Evolutionary conservation across 2,113 vertebrate species (phyloP), one percentile per base, ranked within the genome.

Genomic region (Mustelus asterias): DNA sequence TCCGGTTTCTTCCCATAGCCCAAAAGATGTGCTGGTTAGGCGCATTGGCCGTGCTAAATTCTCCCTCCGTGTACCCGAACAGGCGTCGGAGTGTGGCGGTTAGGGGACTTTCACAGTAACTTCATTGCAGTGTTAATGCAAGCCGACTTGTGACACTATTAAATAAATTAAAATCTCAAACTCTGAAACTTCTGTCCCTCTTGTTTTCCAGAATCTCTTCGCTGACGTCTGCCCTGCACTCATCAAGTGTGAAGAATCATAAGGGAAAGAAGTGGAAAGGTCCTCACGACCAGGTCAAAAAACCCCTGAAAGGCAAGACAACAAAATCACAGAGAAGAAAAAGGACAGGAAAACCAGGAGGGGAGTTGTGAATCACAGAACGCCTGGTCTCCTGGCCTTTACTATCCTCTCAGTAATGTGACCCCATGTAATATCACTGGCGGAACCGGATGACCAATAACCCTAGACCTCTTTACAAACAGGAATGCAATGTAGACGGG

Each of bases 301-400:
- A 97, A 96, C 97, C 96, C 0, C 97, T 96, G 37, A 95, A 96
- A 0, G 97, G 98, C 0, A 98, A 96, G 80, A 99, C 98, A 92
- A 98, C 97, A 96, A 99, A 98, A 97, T 97, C 96, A 33, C 98
- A 98, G 97, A 97, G 99, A 37, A 98, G 99, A 26, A 97, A 97
- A 33, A 97, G 98, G 96, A 99, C 99, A 0, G 99, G 99, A 96
- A 98, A 76, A 96, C 97, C 96, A 69, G 96, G 93, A 58, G 96
- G 95, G 63, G 96, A 96, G 11, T 8, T 4, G 8, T 95, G 78
- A 93, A 37, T 93, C 89, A 65, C 58, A 65, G 26, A 20, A 26
- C 37, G 18, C 33, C 5, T 58, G 14, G 60, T 92, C 58, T n/a
- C 88, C 58, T 0, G 14, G 88, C 3, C 88, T 20, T 63, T 16